Evolutionary conservation across 2,888 invertebrate species (phyloP), one percentile per base, ranked within the genome.

Genomic region (Cordilura impudica): DNA sequence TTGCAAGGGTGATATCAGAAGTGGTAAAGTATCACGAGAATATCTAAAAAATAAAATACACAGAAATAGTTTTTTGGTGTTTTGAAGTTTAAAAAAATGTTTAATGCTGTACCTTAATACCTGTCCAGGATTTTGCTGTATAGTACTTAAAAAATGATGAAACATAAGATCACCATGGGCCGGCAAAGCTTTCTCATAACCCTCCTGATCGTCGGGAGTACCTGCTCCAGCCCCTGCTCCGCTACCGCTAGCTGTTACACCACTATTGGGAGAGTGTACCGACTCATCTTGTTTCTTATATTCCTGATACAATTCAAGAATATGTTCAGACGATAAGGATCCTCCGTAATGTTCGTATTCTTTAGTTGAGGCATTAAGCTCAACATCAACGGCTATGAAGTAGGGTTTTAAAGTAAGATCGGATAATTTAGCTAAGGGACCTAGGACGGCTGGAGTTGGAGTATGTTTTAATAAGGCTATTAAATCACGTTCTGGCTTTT

Each of bases 101-200:
- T 21, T 19, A n/a, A 29, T 12, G 21, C n/a, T 70, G 53, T 90
- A 96, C 96, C 97, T 93, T 61, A 97, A 90, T 84, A 96, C 92
- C 89, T 97, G 97, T 14, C 95, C 94, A 0, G 96, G 96, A 91
- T 95, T 95, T 58, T 91, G 90, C 81, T 94, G 93, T 67, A 97
- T 91, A 73, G 93, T 93, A 49, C 93, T 93, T 19, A 95, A 88
- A 86, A 97, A 96, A 73, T 94, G 92, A 88, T 97, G 95, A 86
- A 96, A 96, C 89, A 95, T 91, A 81, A 93, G 91, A 88, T 97
- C 97, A 0, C 96, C 97, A 86, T 97, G 97, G 26, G 93, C 91
- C 0, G 97, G 96, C 66, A 93, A 87, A 0, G 93, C 92, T 84
- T 95, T 95, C 85, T 97, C 97, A 86, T 97, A 97, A 21, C 92